Evolutionary conservation across 2,797 vertebrate species (phyloP), one percentile per base, ranked within the genome.

Genomic region (Knipowitschia caucasica): DNA sequence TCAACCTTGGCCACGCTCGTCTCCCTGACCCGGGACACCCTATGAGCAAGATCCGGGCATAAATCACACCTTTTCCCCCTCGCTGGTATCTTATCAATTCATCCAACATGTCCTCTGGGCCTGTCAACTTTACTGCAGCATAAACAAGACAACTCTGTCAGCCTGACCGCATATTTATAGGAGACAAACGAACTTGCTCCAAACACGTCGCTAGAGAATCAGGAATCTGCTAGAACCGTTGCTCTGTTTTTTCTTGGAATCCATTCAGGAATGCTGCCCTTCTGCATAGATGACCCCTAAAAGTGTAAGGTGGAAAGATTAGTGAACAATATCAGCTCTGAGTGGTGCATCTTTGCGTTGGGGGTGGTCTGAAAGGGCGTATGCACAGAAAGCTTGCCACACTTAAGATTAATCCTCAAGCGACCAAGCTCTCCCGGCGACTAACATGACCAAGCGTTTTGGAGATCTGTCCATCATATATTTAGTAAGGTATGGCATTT

Each of bases 1-100:
- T 67, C 78, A 84, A 85, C 81, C 80, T 83, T 86, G 78, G 74
- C 62, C 63, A 58, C 40, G n/a, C 10, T 71, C 65, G 64, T 75
- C 71, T 72, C 72, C 73, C 66, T 82, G 78, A 81, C 73, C 75
- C 42, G n/a, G 55, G 57, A 57, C 77, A 73, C 67, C 63, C 53
- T 15, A 15, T 33, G 67, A 71, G 73, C 62, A 59, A 65, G 67
- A 62, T 79, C 74, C 64, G 47, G 69, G 71, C 77, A 79, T 82
- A 73, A 85, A 81, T 81, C 71, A 75, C 65, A 53, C 52, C 55
- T 17, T 11, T 3, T 14, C 18, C 36, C 33, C 38, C 49, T 38
- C 24, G 54, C 45, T 69, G 60, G 67, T 75, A 73, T 77, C 59
- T 75, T 80, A 79, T 77, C 75, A 75, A 69, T 74, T 80, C 60